A percentile compares a stretch with the other conserved stretches of the same genome.
phyloP scores from a whole-genome alignment of 1,140 invertebrate genomes.

The Palaemon carinicauda region DNA sequence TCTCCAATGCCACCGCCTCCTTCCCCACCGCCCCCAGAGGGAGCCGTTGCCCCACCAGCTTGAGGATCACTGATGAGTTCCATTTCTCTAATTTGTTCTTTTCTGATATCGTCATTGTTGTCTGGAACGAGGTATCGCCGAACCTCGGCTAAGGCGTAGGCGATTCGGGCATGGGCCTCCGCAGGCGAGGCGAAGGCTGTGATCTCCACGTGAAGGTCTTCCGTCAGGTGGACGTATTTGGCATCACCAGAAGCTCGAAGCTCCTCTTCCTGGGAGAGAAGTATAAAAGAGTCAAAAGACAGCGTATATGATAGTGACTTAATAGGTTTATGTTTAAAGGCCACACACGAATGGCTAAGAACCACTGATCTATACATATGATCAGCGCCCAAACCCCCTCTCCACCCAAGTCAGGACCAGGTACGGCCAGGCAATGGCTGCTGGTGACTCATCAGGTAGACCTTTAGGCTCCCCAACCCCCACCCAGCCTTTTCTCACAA shows the following conservation, averaged over 20 bases:
- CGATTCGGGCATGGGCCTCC: slow-evolving; percentile 89
- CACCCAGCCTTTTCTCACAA: too few relatives aligned
- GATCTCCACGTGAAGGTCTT: slow-evolving; percentile 94
- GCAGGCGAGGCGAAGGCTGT: slow-evolving; percentile 90
- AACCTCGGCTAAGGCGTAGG: slow-evolving; percentile 86
- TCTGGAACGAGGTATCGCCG: slow-evolving; percentile 61
- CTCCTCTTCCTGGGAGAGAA: slow-evolving; percentile 81
- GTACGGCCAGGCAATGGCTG: too few relatives aligned
- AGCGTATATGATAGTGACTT: too few relatives aligned
- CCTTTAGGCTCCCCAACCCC: too few relatives aligned
- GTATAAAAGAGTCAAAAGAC: too few relatives aligned
- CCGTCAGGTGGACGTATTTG: slow-evolving; percentile 90
- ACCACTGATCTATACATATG: too few relatives aligned
- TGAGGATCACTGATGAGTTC: slow-evolving; percentile 69
- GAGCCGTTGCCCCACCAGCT: slow-evolving; percentile 31
- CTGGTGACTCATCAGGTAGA: too few relatives aligned
- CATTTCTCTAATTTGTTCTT: slow-evolving; percentile 80
- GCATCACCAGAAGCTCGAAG: slow-evolving; percentile 84
- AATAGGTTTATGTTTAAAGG: too few relatives aligned
- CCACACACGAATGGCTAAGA: too few relatives aligned
- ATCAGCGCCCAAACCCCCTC: too few relatives aligned
- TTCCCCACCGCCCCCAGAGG: slow-evolving; percentile 41
- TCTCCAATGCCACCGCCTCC: slow-evolving; percentile 34
- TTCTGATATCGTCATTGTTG: slow-evolving; percentile 81
- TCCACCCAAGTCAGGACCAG: too few relatives aligned